These are phyloP conservation scores for Morpho achilles DNA, from an alignment of 2,888 invertebrate genomes.

Conservation along the genomic window DNA sequence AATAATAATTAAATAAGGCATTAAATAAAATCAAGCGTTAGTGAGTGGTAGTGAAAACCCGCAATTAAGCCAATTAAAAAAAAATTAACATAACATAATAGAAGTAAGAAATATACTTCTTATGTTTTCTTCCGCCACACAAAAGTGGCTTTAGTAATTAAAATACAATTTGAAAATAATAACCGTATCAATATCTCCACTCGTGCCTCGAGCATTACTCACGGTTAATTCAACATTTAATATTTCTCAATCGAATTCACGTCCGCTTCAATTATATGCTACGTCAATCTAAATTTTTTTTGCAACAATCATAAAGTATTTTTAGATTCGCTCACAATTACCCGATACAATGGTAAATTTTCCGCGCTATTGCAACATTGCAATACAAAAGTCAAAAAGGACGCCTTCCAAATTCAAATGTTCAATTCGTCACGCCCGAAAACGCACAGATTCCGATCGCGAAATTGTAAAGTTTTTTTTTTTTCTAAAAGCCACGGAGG, in stretches of 20 bases:
- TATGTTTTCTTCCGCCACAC: neutral
- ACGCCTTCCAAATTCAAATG: slow-evolving; percentile 64
- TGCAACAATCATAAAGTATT: slow-evolving; percentile 48
- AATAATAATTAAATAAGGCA: too few relatives aligned
- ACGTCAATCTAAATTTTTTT: slow-evolving; percentile 44
- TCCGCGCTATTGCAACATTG: slow-evolving; percentile 60
- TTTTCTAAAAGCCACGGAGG: slow-evolving; percentile 51
- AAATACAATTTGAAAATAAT: slow-evolving; percentile 21
- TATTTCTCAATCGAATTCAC: slow-evolving; percentile 40
- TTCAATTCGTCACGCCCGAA: slow-evolving; percentile 55
- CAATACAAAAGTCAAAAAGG: slow-evolving; percentile 60
- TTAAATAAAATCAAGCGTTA: too few relatives aligned
- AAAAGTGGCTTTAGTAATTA: neutral
- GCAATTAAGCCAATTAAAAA: too few relatives aligned
- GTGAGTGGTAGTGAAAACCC: too few relatives aligned
- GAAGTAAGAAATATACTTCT: too few relatives aligned
- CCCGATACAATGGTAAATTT: slow-evolving; percentile 48
- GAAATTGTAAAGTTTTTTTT: slow-evolving; percentile 50
- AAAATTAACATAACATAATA: too few relatives aligned
- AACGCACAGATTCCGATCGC: slow-evolving; percentile 38
- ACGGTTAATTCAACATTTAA: slow-evolving; percentile 50
- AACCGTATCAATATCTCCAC: slow-evolving; percentile 20
- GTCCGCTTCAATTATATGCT: slow-evolving; percentile 51
- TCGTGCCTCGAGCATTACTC: slow-evolving; percentile 30
- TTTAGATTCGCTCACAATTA: slow-evolving; percentile 48